Evolutionary conservation across 1,140 invertebrate genomes (phyloP), one percentile per base, ranked within the genome.

Genomic region (Colletes latitarsis): DNA sequence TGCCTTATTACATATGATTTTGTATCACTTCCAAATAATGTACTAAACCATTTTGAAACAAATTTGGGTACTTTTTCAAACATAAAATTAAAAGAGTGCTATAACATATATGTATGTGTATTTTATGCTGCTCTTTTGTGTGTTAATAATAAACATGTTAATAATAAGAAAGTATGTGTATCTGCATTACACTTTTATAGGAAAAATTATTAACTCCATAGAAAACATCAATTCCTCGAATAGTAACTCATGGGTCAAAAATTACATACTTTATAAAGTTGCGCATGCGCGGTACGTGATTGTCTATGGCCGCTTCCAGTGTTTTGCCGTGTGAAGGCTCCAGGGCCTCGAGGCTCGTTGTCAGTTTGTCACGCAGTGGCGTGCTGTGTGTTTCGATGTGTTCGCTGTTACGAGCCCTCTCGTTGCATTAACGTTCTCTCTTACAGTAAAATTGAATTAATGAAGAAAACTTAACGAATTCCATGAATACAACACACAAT

Each of bases 341-440:
- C 4, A 14, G 39, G 46, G 9, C 17, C 30, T 30, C 30, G 55
- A 9, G 57, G 4, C 14, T 49, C 57, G 49, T 64, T 55, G 77
- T 90, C 86, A 91, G 89, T 91, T 85, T 69, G 75, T 87, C 87
- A 72, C 85, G 85, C 84, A 88, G 82, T 85, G 85, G 86, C 84
- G 57, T 82, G 63, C 19, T n/a, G 72, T 70, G 81, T 19, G 70
- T 57, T 15, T 60, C 15, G 19, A 9, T 0, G 8, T 19, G 17
- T 58, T 30, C n/a, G 41, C 21, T 83, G 43, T 69, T 15, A 6
- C 3, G 2, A 15, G 6, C 73, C 55, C 43, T 4, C 10, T 49
- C n/a, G 43, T 14, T 6, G 57, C 8, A 19, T 41, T 52, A 19
- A 58, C 30, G 17, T n/a, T n/a, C n/a, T 8, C 8, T 72, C n/a